Percentiles rank a stretch among this genome's conserved stretches.
These are phyloP conservation scores for Sphaeridia pumilis DNA, from an alignment of 2,888 invertebrate genomes.

Conservation along the genomic window DNA sequence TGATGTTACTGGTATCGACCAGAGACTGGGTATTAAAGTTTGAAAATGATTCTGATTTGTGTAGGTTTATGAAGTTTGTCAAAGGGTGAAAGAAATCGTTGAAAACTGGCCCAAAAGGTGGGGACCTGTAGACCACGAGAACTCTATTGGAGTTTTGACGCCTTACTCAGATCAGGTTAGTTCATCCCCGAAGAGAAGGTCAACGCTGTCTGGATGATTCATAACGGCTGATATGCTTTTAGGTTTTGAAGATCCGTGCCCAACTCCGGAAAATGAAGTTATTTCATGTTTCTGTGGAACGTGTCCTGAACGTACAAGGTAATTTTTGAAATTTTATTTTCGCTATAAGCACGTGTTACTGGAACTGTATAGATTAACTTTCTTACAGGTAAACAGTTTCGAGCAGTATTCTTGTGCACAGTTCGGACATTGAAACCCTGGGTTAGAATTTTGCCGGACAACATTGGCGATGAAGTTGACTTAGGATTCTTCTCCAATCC, in stretches of 20 bases:
- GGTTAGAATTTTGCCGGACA: conserved; percentile 42
- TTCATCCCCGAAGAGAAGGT: neutral
- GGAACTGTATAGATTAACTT: conserved; percentile 11
- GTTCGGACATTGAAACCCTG: conserved; percentile 64
- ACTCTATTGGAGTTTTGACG: conserved; percentile 70
- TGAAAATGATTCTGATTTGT: conserved; percentile 6
- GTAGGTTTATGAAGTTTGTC: conserved; percentile 60
- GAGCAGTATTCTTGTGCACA: conserved; percentile 67
- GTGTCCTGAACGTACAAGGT: conserved; percentile 74
- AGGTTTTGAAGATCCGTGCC: conserved; percentile 51
- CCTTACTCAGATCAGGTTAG: conserved; percentile 70
- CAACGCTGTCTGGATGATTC: conserved; percentile 1
- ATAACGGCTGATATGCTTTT: conserved; percentile 37
- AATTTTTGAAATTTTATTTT: no score
- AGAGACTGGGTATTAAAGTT: neutral
- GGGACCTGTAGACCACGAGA: conserved; percentile 59
- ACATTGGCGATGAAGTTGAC: conserved; percentile 50
- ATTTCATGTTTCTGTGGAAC: conserved; percentile 64
- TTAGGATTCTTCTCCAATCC: conserved; percentile 72
- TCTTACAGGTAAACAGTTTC: conserved; percentile 59
- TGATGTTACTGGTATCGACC: neutral
- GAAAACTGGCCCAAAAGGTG: conserved; percentile 61
- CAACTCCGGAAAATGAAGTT: conserved; percentile 62
- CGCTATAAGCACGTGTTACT: neutral
- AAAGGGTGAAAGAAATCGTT: conserved; percentile 58